A percentile compares a stretch with the other conserved stretches of the same genome.
These are phyloP conservation scores for Pseudochaenichthys georgianus DNA, from an alignment of 2,797 vertebrate species.

Conservation along the genomic window DNA sequence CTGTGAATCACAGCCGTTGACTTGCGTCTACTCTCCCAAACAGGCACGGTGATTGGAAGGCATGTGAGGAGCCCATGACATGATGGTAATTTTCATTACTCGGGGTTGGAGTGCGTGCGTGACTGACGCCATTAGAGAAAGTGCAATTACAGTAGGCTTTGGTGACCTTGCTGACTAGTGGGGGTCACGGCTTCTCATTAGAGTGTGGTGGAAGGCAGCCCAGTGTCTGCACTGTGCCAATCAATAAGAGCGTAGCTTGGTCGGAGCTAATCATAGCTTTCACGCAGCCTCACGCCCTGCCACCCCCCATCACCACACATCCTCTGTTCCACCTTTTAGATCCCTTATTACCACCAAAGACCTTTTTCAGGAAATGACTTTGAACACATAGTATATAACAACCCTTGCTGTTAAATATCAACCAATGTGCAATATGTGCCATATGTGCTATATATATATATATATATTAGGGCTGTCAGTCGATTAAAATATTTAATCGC, in stretches of 20 bases:
- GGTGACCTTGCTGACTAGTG: conserved; percentile 89
- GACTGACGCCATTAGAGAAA: conserved; percentile 89
- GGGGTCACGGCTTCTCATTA: conserved; percentile 91
- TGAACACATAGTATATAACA: conserved; percentile 5
- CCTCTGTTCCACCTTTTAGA: conserved; percentile 65
- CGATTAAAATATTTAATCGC: too few relatives aligned
- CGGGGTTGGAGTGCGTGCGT: conserved; percentile 84
- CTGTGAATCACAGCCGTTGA: conserved; percentile 61
- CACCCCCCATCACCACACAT: conserved; percentile 52
- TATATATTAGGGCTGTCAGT: too few relatives aligned
- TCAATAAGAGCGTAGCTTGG: conserved; percentile 87
- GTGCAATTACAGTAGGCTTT: conserved; percentile 89
- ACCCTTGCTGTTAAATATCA: too few relatives aligned
- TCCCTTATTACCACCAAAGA: conserved; percentile 58
- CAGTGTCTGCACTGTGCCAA: conserved; percentile 89
- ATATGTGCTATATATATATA: too few relatives aligned
- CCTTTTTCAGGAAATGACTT: conserved; percentile 30
- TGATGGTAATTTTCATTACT: conserved; percentile 90
- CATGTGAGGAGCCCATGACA: conserved; percentile 80
- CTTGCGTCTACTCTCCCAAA: conserved; percentile 72
- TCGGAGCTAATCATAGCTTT: conserved; percentile 86
- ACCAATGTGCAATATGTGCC: too few relatives aligned
- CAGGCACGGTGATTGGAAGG: conserved; percentile 80
- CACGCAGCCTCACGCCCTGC: conserved; percentile 80
- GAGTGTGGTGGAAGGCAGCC: conserved; percentile 88